These are phyloP conservation scores for Ahaetulla prasina DNA, from an alignment of 2,113 vertebrate species.

Conservation along the genomic window DNA sequence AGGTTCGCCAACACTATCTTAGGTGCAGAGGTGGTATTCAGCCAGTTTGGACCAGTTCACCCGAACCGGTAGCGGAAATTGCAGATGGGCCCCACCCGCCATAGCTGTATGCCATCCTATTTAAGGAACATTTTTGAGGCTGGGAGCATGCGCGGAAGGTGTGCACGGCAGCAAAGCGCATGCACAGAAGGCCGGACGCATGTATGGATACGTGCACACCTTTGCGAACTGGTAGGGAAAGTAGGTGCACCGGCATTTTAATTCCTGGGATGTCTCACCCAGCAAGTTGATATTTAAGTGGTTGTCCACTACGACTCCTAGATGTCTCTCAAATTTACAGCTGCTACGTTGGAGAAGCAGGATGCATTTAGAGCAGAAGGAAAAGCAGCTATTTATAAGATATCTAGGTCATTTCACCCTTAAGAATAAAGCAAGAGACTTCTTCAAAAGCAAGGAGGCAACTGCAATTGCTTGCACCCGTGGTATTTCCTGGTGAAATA, in stretches of 20 bases:
- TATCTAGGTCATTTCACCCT: not conserved
- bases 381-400: not conserved
- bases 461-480: conserved; percentile 42
- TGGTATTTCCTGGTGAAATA: conserved; percentile 53
- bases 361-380: not conserved
- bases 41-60: too few relatives aligned
- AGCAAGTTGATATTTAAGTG: not conserved
- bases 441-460: conserved; percentile 26
- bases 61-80: too few relatives aligned
- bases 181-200: too few relatives aligned
- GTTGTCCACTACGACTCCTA: not conserved
- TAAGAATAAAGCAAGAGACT: not conserved
- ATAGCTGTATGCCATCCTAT: too few relatives aligned
- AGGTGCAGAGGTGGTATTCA: too few relatives aligned
- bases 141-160: too few relatives aligned
- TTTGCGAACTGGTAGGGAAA: too few relatives aligned
- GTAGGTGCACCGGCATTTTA: not conserved
- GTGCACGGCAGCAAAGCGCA: too few relatives aligned
- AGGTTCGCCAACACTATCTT: too few relatives aligned
- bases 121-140: too few relatives aligned
- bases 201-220: too few relatives aligned
- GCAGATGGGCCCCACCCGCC: too few relatives aligned
- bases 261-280: not conserved
- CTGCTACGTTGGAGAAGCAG: not conserved
- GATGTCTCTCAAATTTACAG: not conserved